phyloP scores from a whole-genome alignment of 2,797 vertebrate genomes.

The Kryptolebias ocellatus region DNA sequence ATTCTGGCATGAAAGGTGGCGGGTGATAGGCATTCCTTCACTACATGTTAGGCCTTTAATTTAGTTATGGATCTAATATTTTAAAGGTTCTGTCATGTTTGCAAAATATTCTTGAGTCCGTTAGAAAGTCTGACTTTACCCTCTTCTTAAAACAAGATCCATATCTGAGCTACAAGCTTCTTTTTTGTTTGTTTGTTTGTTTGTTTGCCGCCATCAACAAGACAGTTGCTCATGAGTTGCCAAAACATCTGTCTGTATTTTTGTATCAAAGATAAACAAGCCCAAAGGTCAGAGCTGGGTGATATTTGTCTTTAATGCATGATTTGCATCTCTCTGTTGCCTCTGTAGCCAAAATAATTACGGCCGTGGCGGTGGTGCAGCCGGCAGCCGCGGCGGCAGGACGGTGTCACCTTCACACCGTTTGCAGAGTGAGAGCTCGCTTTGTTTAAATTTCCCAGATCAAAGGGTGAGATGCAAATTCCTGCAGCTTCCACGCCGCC shows the following conservation, averaged over 20 bases:
- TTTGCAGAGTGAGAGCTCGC: constrained; percentile 57
- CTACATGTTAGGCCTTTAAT: neutral
- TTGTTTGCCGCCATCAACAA: constrained; percentile 16
- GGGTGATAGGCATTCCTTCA: too few relatives aligned
- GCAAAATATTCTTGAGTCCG: neutral
- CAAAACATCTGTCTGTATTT: constrained; percentile 50
- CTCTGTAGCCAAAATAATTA: constrained; percentile 71
- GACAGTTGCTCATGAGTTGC: constrained; percentile 27
- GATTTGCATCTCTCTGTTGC: constrained; percentile 59
- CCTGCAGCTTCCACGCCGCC: constrained; percentile 69
- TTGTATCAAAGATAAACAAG: constrained; percentile 55
- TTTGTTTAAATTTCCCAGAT: constrained; percentile 80
- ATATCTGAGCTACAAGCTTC: neutral
- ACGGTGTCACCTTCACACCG: constrained; percentile 72
- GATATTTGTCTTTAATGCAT: constrained; percentile 48
- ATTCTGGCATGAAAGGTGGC: neutral
- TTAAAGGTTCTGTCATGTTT: neutral
- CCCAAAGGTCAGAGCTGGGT: constrained; percentile 49
- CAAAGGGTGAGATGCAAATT: constrained; percentile 82
- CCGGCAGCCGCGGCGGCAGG: constrained; percentile 36
- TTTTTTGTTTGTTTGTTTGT: neutral
- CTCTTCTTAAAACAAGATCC: neutral
- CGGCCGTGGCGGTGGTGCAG: constrained; percentile 53
- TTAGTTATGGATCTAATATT: neutral
- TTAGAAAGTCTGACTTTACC: neutral